phyloP scores from a whole-genome alignment of 2,113 vertebrate genomes.

The Nothobranchius kuhntae region DNA sequence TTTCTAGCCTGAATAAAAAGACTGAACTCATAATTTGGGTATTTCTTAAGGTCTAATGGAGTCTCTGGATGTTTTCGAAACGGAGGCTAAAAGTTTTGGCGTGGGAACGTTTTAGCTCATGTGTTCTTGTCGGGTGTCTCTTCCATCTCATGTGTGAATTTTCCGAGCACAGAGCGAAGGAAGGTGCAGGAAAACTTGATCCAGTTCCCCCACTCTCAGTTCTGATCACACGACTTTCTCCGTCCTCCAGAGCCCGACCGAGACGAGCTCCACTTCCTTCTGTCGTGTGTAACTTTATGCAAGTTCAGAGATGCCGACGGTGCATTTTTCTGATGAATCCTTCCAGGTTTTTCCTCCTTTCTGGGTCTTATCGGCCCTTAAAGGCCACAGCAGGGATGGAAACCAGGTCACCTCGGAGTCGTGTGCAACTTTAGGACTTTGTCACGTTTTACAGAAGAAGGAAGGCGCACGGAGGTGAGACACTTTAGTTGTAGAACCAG shows the following conservation, averaged over 20 bases:
- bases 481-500: too few relatives aligned
- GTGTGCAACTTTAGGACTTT: neutral
- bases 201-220: neutral
- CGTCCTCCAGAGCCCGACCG: constrained; percentile 15
- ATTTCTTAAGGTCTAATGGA: too few relatives aligned
- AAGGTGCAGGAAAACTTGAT: too few relatives aligned
- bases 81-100: too few relatives aligned
- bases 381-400: neutral
- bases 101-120: too few relatives aligned
- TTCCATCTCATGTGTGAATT: too few relatives aligned
- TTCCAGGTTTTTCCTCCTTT: too few relatives aligned
- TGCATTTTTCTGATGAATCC: constrained; percentile 7
- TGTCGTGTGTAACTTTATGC: neutral
- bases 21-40: too few relatives aligned
- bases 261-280: constrained; percentile 2
- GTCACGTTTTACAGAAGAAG: neutral
- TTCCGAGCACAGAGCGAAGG: too few relatives aligned
- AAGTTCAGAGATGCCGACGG: neutral
- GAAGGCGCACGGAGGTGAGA: neutral
- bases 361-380: neutral
- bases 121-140: too few relatives aligned
- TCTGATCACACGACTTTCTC: neutral
- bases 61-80: too few relatives aligned
- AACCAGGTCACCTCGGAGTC: constrained; percentile 13
- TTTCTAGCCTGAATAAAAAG: neutral